Conservation (phyloP, 2,797 vertebrate genomes). For the Liasis olivaceus region DNA sequence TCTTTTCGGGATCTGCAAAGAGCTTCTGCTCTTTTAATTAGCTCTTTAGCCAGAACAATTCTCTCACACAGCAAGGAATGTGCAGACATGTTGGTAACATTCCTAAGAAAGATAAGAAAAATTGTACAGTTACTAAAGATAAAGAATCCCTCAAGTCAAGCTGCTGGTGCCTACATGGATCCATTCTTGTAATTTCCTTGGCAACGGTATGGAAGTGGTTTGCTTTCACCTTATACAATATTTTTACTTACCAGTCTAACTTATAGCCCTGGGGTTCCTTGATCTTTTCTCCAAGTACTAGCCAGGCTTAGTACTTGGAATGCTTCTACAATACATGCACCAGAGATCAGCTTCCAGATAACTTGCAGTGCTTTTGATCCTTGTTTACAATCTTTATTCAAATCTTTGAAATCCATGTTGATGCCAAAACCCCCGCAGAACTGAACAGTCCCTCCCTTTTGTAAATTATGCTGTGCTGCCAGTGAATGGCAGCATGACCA, state of each 20-base stretch:
- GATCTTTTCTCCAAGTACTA: background rate
- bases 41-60: conserved; percentile 81
- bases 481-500: background rate
- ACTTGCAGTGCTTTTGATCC: background rate
- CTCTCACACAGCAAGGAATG: conserved; percentile 83
- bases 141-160: background rate
- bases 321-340: background rate
- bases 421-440: background rate
- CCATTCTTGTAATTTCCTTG: background rate
- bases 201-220: no score
- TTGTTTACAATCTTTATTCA: background rate
- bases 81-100: conserved; percentile 85
- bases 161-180: background rate
- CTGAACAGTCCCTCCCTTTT: background rate
- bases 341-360: background rate
- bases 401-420: background rate
- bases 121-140: background rate
- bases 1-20: conserved; percentile 79
- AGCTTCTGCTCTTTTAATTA: conserved; percentile 83
- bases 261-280: background rate
- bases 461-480: background rate
- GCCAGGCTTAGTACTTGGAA: background rate
- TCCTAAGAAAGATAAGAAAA: conserved; percentile 68
- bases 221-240: no score
- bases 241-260: background rate